A percentile compares a stretch with the other conserved stretches of the same genome.
Conservation (phyloP, 2,797 vertebrate genomes). For the Hydrocynus forskahlii region DNA sequence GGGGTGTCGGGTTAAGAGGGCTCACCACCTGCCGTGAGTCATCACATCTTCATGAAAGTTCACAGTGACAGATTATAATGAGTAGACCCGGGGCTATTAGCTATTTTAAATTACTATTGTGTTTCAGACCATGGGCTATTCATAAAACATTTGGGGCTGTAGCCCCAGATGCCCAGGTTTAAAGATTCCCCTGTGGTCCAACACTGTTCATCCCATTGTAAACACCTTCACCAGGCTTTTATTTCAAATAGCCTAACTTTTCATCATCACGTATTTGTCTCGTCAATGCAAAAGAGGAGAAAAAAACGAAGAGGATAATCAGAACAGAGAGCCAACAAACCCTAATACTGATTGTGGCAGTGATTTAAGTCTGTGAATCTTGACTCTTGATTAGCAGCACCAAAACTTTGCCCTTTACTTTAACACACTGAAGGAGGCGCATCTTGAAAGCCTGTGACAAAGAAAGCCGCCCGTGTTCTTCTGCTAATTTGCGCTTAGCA, state of each 20-base stretch:
- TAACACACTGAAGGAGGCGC: slow-evolving; percentile 15
- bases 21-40: too few species aligned
- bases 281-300: not conserved
- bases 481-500: slow-evolving; percentile 40
- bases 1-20: too few species aligned
- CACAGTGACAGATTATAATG: too few species aligned
- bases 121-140: too few species aligned
- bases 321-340: not conserved
- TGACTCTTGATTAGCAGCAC: slow-evolving; percentile 33
- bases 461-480: slow-evolving; percentile 13
- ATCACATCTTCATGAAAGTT: too few species aligned
- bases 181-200: too few species aligned
- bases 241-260: not conserved
- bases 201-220: not conserved
- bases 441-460: slow-evolving; percentile 10
- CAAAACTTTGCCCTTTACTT: slow-evolving; percentile 39
- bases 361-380: slow-evolving; percentile 45
- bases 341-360: slow-evolving; percentile 42
- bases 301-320: slow-evolving; percentile 5
- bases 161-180: too few species aligned
- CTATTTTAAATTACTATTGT: too few species aligned
- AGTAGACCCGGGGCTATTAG: too few species aligned
- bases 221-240: not conserved
- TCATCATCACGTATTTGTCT: slow-evolving; percentile 6
- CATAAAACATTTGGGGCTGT: too few species aligned